phyloP scores from a whole-genome alignment of 2,113 vertebrate species.

The Syrmaticus mikado region DNA sequence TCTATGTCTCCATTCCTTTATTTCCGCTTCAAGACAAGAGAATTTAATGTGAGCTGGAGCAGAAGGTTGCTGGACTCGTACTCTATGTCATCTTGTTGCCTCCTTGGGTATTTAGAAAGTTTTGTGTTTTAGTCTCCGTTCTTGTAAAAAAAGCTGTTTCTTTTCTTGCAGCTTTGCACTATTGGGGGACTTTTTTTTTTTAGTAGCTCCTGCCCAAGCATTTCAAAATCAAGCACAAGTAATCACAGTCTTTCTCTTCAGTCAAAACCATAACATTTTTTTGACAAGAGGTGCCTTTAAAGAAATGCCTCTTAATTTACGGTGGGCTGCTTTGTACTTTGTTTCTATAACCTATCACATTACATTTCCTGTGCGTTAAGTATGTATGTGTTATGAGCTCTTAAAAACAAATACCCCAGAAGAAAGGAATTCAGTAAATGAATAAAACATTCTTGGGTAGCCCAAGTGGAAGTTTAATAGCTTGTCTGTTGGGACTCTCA shows the following conservation, averaged over 20 bases:
- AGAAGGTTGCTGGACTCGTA: background rate
- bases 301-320: background rate
- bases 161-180: background rate
- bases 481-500: conserved; percentile 18
- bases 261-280: conserved; percentile 49
- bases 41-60: background rate
- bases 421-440: conserved; percentile 51
- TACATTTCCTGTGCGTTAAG: conserved; percentile 36
- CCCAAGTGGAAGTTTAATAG: conserved; percentile 16
- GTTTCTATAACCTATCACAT: conserved; percentile 20
- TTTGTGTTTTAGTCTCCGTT: background rate
- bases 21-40: background rate
- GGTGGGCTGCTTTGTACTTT: conserved; percentile 33
- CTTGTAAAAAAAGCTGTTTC: background rate
- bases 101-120: background rate
- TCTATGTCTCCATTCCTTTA: background rate
- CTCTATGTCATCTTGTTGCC: background rate
- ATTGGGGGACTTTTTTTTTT: background rate
- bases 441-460: conserved; percentile 34
- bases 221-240: background rate
- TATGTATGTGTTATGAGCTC: background rate
- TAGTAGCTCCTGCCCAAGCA: background rate
- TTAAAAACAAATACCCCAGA: conserved; percentile 53
- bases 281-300: conserved; percentile 44
- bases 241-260: conserved; percentile 21